Evolutionary conservation across 92 coral and sea anemone species (phyloP).

Genomic region (Parazoanthus atlanticus): DNA sequence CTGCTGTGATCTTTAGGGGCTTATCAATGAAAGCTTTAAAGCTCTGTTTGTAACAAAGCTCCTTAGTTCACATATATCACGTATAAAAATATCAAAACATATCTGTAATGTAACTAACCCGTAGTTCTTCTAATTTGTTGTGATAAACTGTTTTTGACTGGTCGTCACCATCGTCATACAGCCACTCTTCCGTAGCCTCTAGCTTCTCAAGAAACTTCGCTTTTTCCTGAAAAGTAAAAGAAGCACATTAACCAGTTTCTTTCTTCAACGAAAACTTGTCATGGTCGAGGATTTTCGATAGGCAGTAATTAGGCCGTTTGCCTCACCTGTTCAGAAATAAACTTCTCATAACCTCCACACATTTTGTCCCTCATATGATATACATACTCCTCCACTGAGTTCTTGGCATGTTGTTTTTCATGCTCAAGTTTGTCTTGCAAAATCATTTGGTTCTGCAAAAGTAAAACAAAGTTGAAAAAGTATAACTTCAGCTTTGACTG

Average conservation of each 20-base stretch:
- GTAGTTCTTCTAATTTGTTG: slow-evolving; percentile 76
- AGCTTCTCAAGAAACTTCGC: slow-evolving; percentile 60
- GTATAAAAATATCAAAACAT: no score
- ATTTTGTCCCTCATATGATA: slow-evolving; percentile 79
- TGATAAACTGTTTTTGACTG: slow-evolving; percentile 83
- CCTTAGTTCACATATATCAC: no score
- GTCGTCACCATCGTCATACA: slow-evolving; percentile 94
- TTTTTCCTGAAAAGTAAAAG: slow-evolving; percentile 59
- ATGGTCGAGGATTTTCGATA: background rate
- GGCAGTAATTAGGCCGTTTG: background rate
- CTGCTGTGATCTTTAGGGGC: no score
- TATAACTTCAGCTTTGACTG: no score
- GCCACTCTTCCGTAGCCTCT: slow-evolving; percentile 87
- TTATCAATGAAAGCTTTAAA: no score
- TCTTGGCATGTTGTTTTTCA: slow-evolving; percentile 84
- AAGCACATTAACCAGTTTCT: background rate
- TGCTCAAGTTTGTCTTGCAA: slow-evolving; percentile 84
- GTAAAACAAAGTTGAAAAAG: background rate
- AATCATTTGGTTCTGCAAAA: slow-evolving; percentile 76
- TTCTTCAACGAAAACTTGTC: background rate
- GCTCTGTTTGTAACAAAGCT: no score
- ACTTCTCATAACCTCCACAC: slow-evolving; percentile 65
- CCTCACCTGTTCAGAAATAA: slow-evolving; percentile 76
- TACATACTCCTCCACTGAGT: slow-evolving; percentile 91
- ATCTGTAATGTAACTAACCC: slow-evolving; percentile 53